Base-by-base conservation (phyloP, 2,113 vertebrate species). In the Gracilinanus agilis region DNA sequence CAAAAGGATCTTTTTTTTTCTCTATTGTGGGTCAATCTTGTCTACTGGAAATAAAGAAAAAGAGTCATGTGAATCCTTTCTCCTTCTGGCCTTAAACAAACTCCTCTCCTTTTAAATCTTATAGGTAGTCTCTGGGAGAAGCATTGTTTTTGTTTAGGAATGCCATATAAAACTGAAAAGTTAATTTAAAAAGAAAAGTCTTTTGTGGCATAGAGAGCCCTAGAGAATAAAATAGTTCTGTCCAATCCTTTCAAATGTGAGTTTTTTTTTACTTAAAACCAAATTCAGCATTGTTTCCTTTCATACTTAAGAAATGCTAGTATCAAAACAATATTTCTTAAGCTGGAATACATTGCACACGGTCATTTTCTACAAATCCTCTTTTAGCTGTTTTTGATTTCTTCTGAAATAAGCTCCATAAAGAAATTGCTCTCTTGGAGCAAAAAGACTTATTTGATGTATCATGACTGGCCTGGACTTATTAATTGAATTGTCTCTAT, bases 221-320 rank as follows among this genome's bases (percentile, higher is more conserved):
- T 75, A 90, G 88, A 89, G 90, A 94, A 96, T 90, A 93, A 93
- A 95, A 90, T 49, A 0, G 10, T 90, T 92, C 92, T 88, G 89
- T 53, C 27, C 13, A 54, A 0, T 94, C 19, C 56, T 94, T 94
- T 75, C 88, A 90, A 49, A 53, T 55, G 12, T 40, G 40, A 83
- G 49, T 55, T 95, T 91, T 95, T 95, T 95, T 90, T 93, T 95
- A 40, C 92, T 90, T 6, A 94, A n/a, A 92, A 92, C 34, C 92
- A 95, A 55, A 93, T 94, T 90, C 67, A 40, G 13, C 93, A 44
- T 91, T 94, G 94, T 92, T 89, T 83, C 67, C 67, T 93, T 53
- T 54, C 53, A 90, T 92, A 96, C 49, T 90, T 92, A 93, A 92
- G 89, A 93, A 96, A 88, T 2, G 29, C 91, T 90, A 88, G 8